phyloP scores from a whole-genome alignment of 1,140 invertebrate genomes.

The Bombus difficillimus region DNA sequence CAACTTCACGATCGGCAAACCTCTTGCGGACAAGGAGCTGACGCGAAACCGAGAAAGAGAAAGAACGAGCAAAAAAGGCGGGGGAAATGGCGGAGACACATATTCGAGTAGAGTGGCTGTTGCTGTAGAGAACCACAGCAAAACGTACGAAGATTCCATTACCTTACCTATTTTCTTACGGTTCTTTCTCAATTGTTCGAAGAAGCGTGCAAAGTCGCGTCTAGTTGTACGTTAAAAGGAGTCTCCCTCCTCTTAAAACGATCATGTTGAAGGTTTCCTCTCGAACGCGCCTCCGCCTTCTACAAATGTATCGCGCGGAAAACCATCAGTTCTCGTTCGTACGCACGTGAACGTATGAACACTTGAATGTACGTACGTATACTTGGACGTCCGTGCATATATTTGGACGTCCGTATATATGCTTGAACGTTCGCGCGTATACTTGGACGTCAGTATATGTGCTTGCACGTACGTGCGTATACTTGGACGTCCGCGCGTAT shows the following conservation, averaged over 20 bases:
- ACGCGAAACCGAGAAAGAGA: background rate
- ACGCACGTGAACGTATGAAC: too few relatives aligned
- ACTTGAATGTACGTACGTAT: background rate
- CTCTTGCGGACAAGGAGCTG: background rate
- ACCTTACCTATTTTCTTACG: background rate
- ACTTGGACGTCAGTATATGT: too few relatives aligned
- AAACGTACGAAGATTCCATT: background rate
- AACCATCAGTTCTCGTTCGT: background rate
- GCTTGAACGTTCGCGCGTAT: fast-evolving
- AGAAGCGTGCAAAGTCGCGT: background rate
- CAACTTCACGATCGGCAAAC: background rate
- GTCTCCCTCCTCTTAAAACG: background rate
- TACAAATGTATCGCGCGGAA: background rate
- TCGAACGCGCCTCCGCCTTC: background rate
- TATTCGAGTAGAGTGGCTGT: background rate
- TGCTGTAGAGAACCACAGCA: too few relatives aligned
- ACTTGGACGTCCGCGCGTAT: too few relatives aligned
- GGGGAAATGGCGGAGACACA: background rate
- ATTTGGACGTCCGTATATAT: too few relatives aligned
- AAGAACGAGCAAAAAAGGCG: background rate
- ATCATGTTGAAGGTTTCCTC: background rate
- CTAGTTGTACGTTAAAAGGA: background rate
- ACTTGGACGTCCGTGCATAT: too few relatives aligned
- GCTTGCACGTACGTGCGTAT: fast-evolving
- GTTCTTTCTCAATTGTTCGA: background rate